Evolutionary conservation across 2,797 vertebrate species (phyloP).

Genomic region (Echiichthys vipera): DNA sequence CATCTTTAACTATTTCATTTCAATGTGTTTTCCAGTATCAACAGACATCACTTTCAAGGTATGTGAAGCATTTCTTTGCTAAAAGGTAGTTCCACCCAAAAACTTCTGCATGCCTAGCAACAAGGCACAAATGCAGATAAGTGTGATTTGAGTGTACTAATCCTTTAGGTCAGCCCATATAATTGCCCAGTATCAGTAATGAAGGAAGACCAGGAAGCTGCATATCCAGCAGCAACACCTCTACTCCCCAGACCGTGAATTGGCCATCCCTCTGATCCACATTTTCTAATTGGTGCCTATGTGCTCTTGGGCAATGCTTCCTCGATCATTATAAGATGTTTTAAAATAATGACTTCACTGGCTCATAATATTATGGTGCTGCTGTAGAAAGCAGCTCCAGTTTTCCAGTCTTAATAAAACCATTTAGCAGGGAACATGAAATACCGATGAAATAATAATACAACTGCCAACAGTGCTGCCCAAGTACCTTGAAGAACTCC

Average conservation of each 20-base stretch:
- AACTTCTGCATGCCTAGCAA: background rate
- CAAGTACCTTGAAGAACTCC: slow-evolving; percentile 18
- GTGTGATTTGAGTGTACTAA: slow-evolving; percentile 13
- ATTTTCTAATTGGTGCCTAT: slow-evolving; percentile 47
- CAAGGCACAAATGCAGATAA: background rate
- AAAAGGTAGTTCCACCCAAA: background rate
- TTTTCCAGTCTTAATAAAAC: slow-evolving; percentile 4
- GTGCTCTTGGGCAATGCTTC: slow-evolving; percentile 22
- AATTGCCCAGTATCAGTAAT: slow-evolving; percentile 25
- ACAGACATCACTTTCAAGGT: background rate
- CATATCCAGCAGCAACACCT: slow-evolving; percentile 26
- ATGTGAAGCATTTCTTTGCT: background rate
- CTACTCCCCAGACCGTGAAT: slow-evolving; percentile 18
- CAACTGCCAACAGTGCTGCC: slow-evolving; percentile 20
- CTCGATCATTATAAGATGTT: slow-evolving; percentile 39
- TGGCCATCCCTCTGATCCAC: slow-evolving; percentile 24
- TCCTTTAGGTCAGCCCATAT: slow-evolving; percentile 10
- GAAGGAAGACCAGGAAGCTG: slow-evolving; percentile 10
- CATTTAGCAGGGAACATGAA: slow-evolving; percentile 18
- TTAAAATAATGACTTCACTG: slow-evolving; percentile 13
- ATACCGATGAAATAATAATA: slow-evolving; percentile 43
- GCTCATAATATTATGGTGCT: slow-evolving; percentile 39
- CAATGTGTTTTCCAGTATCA: too few relatives aligned
- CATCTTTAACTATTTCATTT: too few relatives aligned
- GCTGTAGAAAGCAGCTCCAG: slow-evolving; percentile 13